These are phyloP conservation scores for Helicoverpa armigera DNA, from an alignment of 1,140 invertebrate genomes.

Conservation along the genomic window DNA sequence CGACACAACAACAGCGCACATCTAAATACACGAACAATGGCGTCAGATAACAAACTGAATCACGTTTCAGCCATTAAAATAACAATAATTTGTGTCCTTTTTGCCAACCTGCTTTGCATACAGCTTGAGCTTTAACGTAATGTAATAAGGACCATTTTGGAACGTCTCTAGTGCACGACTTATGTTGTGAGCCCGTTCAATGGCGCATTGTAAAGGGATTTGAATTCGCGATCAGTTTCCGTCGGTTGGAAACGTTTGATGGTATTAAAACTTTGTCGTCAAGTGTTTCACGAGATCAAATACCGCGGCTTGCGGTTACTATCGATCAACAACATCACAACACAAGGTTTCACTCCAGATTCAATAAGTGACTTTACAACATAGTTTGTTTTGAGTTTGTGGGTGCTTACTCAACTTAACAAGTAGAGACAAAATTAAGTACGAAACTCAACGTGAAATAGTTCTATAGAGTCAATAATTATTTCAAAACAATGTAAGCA, in stretches of 20 bases:
- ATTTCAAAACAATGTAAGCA: background rate
- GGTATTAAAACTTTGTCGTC: slow-evolving; percentile 49
- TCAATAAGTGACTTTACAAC: background rate
- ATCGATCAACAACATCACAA: slow-evolving; percentile 4
- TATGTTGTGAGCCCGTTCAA: slow-evolving; percentile 25
- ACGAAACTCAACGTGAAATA: no score
- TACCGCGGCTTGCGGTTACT: slow-evolving; percentile 12
- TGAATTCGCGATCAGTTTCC: slow-evolving; percentile 43
- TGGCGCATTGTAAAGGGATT: slow-evolving; percentile 45
- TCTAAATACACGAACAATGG: slow-evolving; percentile 19
- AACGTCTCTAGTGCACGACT: background rate
- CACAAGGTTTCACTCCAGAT: background rate
- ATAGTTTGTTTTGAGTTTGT: no score
- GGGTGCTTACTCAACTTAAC: no score
- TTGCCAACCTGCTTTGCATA: background rate
- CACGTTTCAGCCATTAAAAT: slow-evolving; percentile 41
- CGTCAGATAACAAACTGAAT: slow-evolving; percentile 38
- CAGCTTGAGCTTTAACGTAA: background rate
- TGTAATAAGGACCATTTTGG: slow-evolving; percentile 25
- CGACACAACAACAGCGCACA: background rate
- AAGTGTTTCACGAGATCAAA: slow-evolving; percentile 31
- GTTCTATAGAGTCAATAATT: no score
- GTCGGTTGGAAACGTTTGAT: slow-evolving; percentile 45
- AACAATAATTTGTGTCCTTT: slow-evolving; percentile 38
- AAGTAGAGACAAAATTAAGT: no score